Conservation (phyloP, 1,140 invertebrate species). For the Cyrtorhinus lividipennis region DNA sequence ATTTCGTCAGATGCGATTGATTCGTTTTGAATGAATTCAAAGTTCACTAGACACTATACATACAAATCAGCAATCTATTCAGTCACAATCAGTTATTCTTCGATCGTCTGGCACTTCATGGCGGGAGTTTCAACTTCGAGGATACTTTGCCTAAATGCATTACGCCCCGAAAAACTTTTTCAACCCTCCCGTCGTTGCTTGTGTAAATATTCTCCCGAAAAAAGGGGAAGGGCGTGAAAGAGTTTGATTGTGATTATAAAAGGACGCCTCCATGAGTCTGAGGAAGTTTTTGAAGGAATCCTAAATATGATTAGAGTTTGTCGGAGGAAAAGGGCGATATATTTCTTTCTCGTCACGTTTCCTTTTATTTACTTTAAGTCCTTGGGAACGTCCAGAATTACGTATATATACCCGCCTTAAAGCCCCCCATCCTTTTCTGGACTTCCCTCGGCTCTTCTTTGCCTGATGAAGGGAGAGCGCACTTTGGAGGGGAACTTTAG, state of each 20-base stretch:
- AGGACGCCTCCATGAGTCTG: not conserved
- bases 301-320: not conserved
- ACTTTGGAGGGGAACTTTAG: not conserved
- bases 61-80: too few relatives aligned
- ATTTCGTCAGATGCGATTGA: too few relatives aligned
- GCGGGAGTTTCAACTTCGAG: too few relatives aligned
- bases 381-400: not conserved
- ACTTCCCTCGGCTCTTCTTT: not conserved
- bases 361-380: not conserved
- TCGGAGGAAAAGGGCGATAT: not conserved
- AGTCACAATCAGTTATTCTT: too few relatives aligned
- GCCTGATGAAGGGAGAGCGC: not conserved
- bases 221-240: not conserved
- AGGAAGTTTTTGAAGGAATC: not conserved
- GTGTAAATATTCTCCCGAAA: not conserved
- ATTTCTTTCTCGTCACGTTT: not conserved
- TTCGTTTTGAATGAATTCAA: too few relatives aligned
- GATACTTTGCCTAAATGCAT: too few relatives aligned
- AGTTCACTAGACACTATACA: too few relatives aligned
- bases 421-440: not conserved
- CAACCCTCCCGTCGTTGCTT: too few relatives aligned
- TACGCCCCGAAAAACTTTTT: too few relatives aligned
- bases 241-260: not conserved
- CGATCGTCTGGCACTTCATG: too few relatives aligned
- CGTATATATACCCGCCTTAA: not conserved